These are phyloP conservation scores for Melanotaenia pygmaea DNA, from an alignment of 2,797 vertebrate genomes.

Conservation along the genomic window DNA sequence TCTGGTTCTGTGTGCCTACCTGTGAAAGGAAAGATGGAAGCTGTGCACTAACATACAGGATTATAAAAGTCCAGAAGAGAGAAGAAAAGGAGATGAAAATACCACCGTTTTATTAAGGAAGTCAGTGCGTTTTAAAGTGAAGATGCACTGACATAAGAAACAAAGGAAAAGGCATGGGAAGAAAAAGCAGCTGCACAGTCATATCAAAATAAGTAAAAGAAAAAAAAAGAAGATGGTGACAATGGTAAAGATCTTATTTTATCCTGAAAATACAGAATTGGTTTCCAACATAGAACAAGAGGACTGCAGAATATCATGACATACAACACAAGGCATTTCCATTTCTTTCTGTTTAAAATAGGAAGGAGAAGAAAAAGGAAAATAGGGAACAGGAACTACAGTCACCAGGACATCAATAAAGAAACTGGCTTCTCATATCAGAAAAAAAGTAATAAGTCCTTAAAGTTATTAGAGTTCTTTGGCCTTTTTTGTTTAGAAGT, in stretches of 20 bases:
- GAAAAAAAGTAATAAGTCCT: constrained; percentile 29
- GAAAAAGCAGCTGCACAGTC: background rate
- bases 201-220: background rate
- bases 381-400: constrained; percentile 10
- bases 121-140: background rate
- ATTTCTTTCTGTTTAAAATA: background rate
- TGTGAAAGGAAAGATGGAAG: background rate
- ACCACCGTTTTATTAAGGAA: background rate
- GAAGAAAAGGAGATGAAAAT: background rate
- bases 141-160: background rate
- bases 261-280: background rate
- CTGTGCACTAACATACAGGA: background rate
- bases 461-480: constrained; percentile 42
- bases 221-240: background rate
- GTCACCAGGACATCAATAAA: constrained; percentile 14
- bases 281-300: background rate
- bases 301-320: background rate
- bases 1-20: background rate
- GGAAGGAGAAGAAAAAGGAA: background rate
- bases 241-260: background rate
- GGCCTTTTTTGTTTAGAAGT: constrained; percentile 35
- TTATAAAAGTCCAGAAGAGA: background rate
- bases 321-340: background rate
- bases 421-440: constrained; percentile 15
- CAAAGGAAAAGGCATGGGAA: background rate